Conservation (phyloP, 1,140 invertebrate species). For the Leguminivora glycinivorella region DNA sequence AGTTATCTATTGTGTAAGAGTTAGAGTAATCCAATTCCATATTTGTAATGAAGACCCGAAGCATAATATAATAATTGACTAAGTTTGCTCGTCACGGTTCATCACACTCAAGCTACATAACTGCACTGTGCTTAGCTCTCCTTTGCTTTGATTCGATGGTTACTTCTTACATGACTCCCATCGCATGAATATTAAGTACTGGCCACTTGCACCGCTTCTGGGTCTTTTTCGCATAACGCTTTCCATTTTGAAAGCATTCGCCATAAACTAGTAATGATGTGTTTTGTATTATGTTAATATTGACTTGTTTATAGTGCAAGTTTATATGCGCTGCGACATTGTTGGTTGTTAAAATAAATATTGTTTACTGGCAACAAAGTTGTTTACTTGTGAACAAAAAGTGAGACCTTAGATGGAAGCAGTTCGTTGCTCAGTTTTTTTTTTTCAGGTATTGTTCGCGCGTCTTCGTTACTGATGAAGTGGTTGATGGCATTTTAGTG, state of each 20-base stretch:
- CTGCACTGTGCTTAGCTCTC: conserved; percentile 28
- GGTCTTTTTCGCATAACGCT: conserved; percentile 55
- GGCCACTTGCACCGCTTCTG: conserved; percentile 60
- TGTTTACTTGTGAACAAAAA: conserved; percentile 6
- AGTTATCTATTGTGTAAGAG: no score
- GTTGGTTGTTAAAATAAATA: conserved; percentile 8
- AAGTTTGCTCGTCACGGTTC: no score
- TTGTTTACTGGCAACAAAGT: conserved; percentile 5
- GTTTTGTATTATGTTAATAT: conserved; percentile 66
- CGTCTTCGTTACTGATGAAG: background rate
- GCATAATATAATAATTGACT: no score
- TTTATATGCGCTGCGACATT: conserved; percentile 9
- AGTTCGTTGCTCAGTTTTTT: background rate
- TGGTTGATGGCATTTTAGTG: background rate
- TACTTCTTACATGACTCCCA: conserved; percentile 48
- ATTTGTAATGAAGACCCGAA: no score
- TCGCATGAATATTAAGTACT: conserved; percentile 62
- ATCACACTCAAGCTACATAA: no score
- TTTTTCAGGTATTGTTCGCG: background rate
- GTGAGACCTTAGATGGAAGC: background rate
- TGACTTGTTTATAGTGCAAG: conserved; percentile 50
- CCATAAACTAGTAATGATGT: conserved; percentile 54
- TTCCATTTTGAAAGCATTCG: conserved; percentile 52
- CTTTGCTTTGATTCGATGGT: conserved; percentile 51
- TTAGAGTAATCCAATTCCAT: no score